phyloP scores from a whole-genome alignment of 1,140 invertebrate species.

The Kradibia gibbosae region DNA sequence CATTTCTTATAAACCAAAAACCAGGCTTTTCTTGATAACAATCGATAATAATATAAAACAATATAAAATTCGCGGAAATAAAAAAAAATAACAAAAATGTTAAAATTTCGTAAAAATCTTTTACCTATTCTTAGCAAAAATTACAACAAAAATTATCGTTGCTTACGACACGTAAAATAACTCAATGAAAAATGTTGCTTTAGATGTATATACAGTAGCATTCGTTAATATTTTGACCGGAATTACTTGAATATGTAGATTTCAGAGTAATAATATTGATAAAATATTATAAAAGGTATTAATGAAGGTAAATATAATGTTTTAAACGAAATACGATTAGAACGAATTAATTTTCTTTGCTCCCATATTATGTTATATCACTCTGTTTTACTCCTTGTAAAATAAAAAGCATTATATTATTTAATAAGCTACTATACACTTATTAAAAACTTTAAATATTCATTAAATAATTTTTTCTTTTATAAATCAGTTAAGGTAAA shows the following conservation, averaged over 20 bases:
- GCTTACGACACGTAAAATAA: constrained; percentile 47
- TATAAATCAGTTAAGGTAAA: background rate
- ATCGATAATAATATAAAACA: constrained; percentile 49
- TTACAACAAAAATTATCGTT: constrained; percentile 48
- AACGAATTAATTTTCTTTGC: background rate
- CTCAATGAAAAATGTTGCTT: constrained; percentile 45
- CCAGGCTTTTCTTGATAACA: constrained; percentile 47
- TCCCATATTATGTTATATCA: background rate
- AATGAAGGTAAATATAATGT: background rate
- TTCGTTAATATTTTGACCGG: constrained; percentile 40
- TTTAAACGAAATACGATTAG: background rate
- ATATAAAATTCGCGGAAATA: constrained; percentile 40
- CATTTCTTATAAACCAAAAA: constrained; percentile 48
- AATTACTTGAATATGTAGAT: constrained; percentile 35
- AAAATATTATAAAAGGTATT: background rate
- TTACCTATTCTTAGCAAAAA: constrained; percentile 28
- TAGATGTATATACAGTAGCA: constrained; percentile 48
- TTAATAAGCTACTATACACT: background rate
- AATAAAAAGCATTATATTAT: background rate
- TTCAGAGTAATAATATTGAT: background rate
- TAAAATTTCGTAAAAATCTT: constrained; percentile 32
- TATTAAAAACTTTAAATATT: background rate
- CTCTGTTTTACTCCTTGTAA: background rate
- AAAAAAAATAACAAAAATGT: constrained; percentile 43
- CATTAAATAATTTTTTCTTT: background rate